Evolutionary conservation across 2,113 vertebrate genomes (phyloP).

Genomic region (Tyto alba): DNA sequence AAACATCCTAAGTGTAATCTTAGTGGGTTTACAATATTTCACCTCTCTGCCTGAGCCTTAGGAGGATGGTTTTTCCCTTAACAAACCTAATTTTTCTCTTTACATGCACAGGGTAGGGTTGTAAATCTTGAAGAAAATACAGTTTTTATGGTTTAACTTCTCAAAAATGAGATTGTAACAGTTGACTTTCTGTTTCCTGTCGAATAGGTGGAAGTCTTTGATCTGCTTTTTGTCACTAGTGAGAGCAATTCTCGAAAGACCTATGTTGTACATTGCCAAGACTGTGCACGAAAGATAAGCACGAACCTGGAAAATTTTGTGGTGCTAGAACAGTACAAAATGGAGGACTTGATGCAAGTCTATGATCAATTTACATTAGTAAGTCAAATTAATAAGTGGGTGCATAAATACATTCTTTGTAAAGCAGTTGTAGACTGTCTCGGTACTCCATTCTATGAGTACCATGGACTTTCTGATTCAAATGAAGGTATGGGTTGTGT

Average conservation of each 20-base stretch:
- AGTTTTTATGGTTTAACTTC: background rate
- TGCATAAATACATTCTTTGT: conserved; percentile 61
- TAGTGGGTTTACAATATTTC: background rate
- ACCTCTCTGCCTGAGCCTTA: background rate
- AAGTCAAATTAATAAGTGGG: conserved; percentile 78
- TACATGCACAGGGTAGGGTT: background rate
- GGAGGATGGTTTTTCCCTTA: background rate
- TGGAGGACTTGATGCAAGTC: conserved; percentile 96
- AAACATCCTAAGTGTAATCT: background rate
- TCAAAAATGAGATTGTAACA: background rate
- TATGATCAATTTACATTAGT: conserved; percentile 99
- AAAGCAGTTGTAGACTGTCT: conserved; percentile 53
- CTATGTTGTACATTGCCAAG: conserved; percentile 94
- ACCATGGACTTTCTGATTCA: background rate
- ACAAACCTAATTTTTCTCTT: background rate
- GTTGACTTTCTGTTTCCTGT: conserved; percentile 18
- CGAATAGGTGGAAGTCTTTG: conserved; percentile 95
- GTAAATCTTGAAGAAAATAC: background rate
- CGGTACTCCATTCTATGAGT: conserved; percentile 23
- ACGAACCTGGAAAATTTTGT: conserved; percentile 93
- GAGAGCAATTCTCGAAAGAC: conserved; percentile 95
- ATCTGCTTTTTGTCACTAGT: conserved; percentile 95
- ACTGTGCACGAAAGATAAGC: conserved; percentile 93
- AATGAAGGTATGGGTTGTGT: conserved; percentile 34
- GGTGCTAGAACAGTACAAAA: conserved; percentile 97